These are phyloP conservation scores for Lagopus leucura DNA, from an alignment of 2,113 vertebrate species.

Conservation along the genomic window DNA sequence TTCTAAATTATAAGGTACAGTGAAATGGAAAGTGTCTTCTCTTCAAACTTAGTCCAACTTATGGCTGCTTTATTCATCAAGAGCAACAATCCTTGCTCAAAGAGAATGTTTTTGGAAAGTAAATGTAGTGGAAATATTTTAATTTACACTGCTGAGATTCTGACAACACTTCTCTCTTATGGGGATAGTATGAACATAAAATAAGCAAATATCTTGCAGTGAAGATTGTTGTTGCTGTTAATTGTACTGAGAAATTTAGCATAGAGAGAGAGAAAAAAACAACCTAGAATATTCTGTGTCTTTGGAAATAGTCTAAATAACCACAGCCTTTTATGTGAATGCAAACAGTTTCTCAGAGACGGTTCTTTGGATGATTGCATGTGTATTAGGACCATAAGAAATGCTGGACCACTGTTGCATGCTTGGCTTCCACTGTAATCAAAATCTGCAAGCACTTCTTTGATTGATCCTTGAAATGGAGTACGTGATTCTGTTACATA, in stretches of 20 bases:
- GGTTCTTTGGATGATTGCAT: neutral
- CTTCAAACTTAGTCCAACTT: neutral
- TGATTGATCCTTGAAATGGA: slow-evolving; percentile 34
- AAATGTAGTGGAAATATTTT: neutral
- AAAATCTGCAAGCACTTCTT: slow-evolving; percentile 8
- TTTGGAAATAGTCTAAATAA: neutral
- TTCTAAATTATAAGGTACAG: neutral
- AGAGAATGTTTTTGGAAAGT: neutral
- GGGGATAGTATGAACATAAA: neutral
- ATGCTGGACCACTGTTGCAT: neutral
- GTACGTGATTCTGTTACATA: slow-evolving; percentile 8
- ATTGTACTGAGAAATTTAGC: neutral
- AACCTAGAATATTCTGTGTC: neutral
- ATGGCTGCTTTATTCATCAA: neutral
- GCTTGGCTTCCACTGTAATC: neutral
- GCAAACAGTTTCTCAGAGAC: fast-evolving
- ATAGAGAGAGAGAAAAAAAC: neutral
- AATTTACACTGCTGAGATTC: slow-evolving; percentile 1
- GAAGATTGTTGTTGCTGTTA: neutral
- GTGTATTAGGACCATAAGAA: neutral
- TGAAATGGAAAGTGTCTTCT: neutral
- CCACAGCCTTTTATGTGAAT: neutral
- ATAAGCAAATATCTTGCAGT: neutral
- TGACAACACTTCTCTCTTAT: neutral
- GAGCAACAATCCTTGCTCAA: neutral